phyloP scores from a whole-genome alignment of 2,797 vertebrate genomes.

The Gymnothorax reevesii region DNA sequence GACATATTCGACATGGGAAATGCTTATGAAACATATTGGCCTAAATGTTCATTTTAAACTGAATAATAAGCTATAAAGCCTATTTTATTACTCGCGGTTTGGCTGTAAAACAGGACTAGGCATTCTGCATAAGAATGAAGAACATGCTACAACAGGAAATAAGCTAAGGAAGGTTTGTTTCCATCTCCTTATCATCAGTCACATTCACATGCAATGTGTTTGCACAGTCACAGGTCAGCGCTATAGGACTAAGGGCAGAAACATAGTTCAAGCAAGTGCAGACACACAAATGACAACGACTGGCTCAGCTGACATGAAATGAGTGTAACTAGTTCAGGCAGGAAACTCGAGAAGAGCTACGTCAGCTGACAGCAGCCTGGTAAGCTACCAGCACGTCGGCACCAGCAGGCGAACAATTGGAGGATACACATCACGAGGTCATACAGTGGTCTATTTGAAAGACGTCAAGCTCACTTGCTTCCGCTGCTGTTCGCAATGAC shows the following conservation, averaged over 20 bases:
- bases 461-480: no score
- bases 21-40: neutral
- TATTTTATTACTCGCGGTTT: constrained; percentile 15
- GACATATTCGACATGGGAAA: neutral
- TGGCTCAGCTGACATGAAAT: no score
- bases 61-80: neutral
- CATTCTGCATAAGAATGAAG: neutral
- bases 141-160: neutral
- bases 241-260: neutral
- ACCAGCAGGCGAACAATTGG: no score
- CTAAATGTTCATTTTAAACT: neutral
- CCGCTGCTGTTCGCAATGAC: no score
- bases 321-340: no score
- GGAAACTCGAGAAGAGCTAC: no score
- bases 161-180: neutral
- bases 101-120: neutral
- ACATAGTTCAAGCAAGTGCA: neutral
- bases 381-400: no score
- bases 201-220: neutral
- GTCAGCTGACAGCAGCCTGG: no score
- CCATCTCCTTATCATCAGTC: neutral
- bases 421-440: no score
- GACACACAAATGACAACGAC: no score
- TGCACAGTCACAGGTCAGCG: neutral
- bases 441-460: no score